Percentiles rank a stretch among this genome's conserved stretches.
phyloP scores from a whole-genome alignment of 2,888 invertebrate species.

The Brachycybe producta region DNA sequence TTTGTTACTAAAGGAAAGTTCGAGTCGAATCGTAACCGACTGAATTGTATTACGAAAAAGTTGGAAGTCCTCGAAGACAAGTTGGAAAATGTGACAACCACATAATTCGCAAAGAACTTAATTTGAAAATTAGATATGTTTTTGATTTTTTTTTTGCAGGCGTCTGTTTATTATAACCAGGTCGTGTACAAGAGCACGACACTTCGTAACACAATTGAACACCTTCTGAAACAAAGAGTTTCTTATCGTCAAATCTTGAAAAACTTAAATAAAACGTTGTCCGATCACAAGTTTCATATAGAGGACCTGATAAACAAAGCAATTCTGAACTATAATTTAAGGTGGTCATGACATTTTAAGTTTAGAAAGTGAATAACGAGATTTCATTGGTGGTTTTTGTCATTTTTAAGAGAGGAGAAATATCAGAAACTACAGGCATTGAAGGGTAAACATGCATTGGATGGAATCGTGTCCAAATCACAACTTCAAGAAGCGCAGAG shows the following conservation, averaged over 20 bases:
- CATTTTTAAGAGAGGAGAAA: slow-evolving; percentile 2
- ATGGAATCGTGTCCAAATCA: background rate
- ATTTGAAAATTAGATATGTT: too few relatives aligned
- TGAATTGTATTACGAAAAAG: background rate
- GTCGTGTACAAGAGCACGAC: background rate
- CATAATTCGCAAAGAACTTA: too few relatives aligned
- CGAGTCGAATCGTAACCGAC: background rate
- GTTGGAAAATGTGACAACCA: slow-evolving; percentile 1
- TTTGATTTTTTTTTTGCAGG: background rate
- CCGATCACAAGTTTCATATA: too few relatives aligned
- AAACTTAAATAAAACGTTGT: background rate
- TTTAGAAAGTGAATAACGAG: background rate
- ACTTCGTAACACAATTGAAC: slow-evolving; percentile 1
- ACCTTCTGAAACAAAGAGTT: background rate
- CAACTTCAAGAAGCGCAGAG: slow-evolving; percentile 3
- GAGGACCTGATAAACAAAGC: too few relatives aligned
- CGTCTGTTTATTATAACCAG: background rate
- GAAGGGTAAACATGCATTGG: background rate
- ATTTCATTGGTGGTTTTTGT: background rate
- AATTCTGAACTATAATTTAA: too few relatives aligned
- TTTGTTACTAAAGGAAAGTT: background rate
- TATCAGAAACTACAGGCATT: slow-evolving; percentile 8
- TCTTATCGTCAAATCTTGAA: background rate
- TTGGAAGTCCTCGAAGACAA: slow-evolving; percentile 2
- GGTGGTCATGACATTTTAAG: background rate